Conservation (phyloP, 2,113 vertebrate genomes). For the Nansenia antarctica region DNA sequence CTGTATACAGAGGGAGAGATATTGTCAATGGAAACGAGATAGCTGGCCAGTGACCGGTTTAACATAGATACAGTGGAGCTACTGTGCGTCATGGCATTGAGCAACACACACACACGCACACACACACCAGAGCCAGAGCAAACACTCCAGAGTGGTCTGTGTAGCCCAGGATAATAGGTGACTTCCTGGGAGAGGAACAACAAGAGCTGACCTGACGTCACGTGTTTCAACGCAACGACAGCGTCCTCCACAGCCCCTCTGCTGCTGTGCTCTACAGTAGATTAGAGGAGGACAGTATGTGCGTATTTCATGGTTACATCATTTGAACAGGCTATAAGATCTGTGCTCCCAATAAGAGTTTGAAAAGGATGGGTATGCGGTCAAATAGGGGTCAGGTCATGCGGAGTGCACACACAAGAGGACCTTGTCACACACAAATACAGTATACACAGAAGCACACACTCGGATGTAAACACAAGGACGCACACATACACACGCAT, state of each 20-base stretch:
- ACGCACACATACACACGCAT: too few relatives aligned
- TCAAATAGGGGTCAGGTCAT: not conserved
- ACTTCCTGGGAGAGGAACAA: conserved; percentile 1
- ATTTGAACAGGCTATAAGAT: too few relatives aligned
- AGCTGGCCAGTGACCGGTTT: not conserved
- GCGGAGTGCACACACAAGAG: not conserved
- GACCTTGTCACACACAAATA: not conserved
- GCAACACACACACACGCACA: not conserved
- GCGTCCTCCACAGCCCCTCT: not conserved
- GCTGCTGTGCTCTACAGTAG: not conserved
- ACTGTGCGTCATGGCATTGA: conserved; percentile 7
- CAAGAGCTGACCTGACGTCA: not conserved
- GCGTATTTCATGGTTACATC: conserved; percentile 5
- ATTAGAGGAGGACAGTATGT: conserved; percentile 16
- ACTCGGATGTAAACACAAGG: too few relatives aligned
- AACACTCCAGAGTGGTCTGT: conserved; percentile 6
- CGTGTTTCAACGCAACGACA: not conserved
- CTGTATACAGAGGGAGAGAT: not conserved
- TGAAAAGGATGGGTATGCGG: not conserved
- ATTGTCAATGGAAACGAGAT: conserved; percentile 21
- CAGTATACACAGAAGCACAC: not conserved
- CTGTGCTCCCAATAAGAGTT: not conserved
- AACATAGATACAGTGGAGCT: not conserved
- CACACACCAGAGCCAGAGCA: not conserved
- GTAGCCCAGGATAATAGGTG: conserved; percentile 1